These are phyloP conservation scores for Eupithecia insigniata DNA, from an alignment of 2,888 invertebrate genomes.

Conservation along the genomic window DNA sequence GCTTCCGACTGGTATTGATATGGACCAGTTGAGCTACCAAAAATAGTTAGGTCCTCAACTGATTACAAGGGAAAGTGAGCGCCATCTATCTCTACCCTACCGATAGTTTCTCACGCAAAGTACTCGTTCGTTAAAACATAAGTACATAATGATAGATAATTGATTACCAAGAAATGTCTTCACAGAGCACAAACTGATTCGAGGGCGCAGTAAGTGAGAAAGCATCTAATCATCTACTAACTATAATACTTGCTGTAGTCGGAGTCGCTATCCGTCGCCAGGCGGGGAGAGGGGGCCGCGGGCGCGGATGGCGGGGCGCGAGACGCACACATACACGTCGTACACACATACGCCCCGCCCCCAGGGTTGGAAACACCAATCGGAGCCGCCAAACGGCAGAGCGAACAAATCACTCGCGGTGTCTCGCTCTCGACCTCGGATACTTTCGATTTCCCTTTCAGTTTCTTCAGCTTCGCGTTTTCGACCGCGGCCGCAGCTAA, in stretches of 20 bases:
- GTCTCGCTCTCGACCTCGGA: slow-evolving; percentile 32
- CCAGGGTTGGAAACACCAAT: slow-evolving; percentile 47
- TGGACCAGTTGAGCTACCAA: too few relatives aligned
- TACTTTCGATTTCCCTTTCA: slow-evolving; percentile 40
- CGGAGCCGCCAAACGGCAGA: slow-evolving; percentile 60
- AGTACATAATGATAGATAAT: not conserved
- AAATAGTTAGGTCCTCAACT: not conserved
- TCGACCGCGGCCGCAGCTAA: slow-evolving; percentile 79
- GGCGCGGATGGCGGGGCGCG: slow-evolving; percentile 44
- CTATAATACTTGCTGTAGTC: slow-evolving; percentile 85
- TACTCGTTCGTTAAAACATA: not conserved
- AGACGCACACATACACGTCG: slow-evolving; percentile 48
- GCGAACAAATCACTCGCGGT: slow-evolving; percentile 59
- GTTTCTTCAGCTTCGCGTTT: slow-evolving; percentile 32
- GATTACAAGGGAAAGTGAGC: not conserved
- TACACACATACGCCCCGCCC: slow-evolving; percentile 56
- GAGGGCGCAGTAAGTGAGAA: slow-evolving; percentile 55
- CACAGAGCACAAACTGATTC: slow-evolving; percentile 26
- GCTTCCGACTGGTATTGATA: too few relatives aligned
- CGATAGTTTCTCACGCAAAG: not conserved
- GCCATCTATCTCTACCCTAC: not conserved
- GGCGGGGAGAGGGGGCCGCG: slow-evolving; percentile 46
- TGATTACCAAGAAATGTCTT: not conserved
- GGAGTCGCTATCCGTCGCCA: slow-evolving; percentile 71
- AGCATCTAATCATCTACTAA: slow-evolving; percentile 81